Base-by-base conservation (phyloP, 2,113 vertebrate species). In the Triplophysa dalaica region DNA sequence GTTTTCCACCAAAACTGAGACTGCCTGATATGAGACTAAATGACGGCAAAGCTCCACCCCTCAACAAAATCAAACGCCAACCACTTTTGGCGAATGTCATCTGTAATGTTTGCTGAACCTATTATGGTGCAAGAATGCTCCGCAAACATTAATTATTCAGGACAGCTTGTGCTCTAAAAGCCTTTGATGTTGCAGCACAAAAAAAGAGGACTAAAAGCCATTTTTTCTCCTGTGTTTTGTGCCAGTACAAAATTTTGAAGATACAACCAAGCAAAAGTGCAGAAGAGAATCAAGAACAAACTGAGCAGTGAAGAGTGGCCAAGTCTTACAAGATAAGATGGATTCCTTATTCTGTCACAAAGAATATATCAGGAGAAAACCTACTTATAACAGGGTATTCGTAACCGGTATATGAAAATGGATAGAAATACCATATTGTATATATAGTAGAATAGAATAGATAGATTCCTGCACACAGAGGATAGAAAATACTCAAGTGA, bases 71-170 rank as follows among this genome's bases (percentile, higher is more conserved):
- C 22, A 60, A 29, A 17, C 67, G n/a, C 22, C 81, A 86, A 81
- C 85, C 89, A 84, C 85, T 69, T 16, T 60, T 80, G 79, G 75
- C 75, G 65, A 82, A 70, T 90, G 87, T 86, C 86, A 84, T 79
- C 70, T 77, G 50, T 67, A 87, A 89, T 89, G 93, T 93, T 94
- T 43, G 94, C 69, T 93, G 93, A 88, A 82, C 86, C 93, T 93
- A 93, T 94, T 91, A 93, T 88, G 87, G 87, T 65, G 33, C 82
- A 87, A 85, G 38, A 86, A 87, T 90, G 89, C 89, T 85, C 76
- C 24, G 88, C 64, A 86, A 90, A 89, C 65, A 83, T 98, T 90
- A 98, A 98, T 97, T 93, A 97, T 97, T 97, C 89, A 97, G 83
- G 84, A 86, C 45, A 0, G 85, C 82, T 87, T 88, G 87, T 85